These are phyloP conservation scores for Alectura lathami DNA, from an alignment of 2,113 vertebrate genomes.

Conservation along the genomic window DNA sequence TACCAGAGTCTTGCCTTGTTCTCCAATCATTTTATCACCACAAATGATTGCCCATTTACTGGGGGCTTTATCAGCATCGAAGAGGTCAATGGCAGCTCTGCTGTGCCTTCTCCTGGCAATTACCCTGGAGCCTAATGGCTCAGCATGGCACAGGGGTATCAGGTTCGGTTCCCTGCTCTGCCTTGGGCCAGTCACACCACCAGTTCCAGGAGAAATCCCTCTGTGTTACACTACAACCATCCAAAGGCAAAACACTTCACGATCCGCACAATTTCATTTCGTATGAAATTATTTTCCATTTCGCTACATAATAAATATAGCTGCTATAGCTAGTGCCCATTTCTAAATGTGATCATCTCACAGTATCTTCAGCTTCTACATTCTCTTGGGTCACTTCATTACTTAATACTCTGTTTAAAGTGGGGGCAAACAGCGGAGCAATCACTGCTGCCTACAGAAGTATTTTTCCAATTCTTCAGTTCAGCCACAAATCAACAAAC, in stretches of 20 bases:
- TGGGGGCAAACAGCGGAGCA: not conserved
- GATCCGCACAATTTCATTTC: not conserved
- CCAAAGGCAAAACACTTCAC: not conserved
- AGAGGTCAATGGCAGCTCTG: not conserved
- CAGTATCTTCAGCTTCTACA: not conserved
- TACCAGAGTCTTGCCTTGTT: not conserved
- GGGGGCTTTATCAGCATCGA: accelerated
- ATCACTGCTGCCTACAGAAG: not conserved
- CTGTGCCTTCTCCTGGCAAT: not conserved
- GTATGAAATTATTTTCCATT: accelerated
- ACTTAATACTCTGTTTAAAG: not conserved
- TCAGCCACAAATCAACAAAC: not conserved
- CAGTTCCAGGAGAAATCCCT: not conserved
- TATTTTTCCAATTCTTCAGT: not conserved
- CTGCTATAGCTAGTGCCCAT: not conserved
- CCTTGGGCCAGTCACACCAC: not conserved
- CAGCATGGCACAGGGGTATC: accelerated
- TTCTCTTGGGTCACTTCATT: not conserved
- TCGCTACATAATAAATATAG: not conserved
- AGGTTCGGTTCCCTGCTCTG: not conserved
- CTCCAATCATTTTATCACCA: not conserved
- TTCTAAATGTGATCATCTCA: not conserved
- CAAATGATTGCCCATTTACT: accelerated
- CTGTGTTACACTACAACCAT: not conserved
- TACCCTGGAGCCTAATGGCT: not conserved